Base-by-base conservation (phyloP, 2,113 vertebrate genomes). In the Centropus bengalensis region DNA sequence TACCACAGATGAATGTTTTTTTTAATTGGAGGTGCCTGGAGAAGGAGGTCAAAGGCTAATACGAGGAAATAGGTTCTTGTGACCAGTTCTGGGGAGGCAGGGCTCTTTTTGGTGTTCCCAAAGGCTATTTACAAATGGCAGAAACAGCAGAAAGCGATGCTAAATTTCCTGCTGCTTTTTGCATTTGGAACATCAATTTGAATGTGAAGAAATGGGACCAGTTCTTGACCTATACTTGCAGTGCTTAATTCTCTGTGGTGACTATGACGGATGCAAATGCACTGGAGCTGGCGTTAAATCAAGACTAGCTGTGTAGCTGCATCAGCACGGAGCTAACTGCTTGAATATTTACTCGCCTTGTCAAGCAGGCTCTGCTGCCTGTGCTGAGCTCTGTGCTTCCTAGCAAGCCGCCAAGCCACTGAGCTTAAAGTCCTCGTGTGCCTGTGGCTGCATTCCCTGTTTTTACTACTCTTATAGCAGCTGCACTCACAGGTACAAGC, bases 261-360 rank as follows among this genome's bases (percentile, higher is more conserved):
- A 62, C 70, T 82, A 0, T 75, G 89, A 92, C 82, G 87, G 86
- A 94, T 95, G 68, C 71, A 91, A 73, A 77, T 0, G 0, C 59
- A 9, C 28, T 3, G 2, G 45, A 86, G 82, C 85, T 87, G 64
- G 55, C 71, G 54, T 69, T 95, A 89, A 91, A 83, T 93, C 92
- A 88, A 8, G 2, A 55, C 59, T 85, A 76, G 85, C 87, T 49
- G 71, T 70, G 90, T 36, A 88, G 82, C 88, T 86, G 88, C 86
- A 80, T 94, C 85, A 90, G 85, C 88, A 86, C 79, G 40, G 79
- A 86, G 71, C 63, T 94, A 83, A 88, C 93, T 91, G 88, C 71
- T 89, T 80, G 59, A 58, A 51, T 95, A 77, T 86, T 95, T 93
- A 91, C 90, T 79, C 1, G 36, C 71, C 67, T 62, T 67, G 82